Conservation (phyloP, 2,888 invertebrate genomes). For the Hololepta plana region DNA sequence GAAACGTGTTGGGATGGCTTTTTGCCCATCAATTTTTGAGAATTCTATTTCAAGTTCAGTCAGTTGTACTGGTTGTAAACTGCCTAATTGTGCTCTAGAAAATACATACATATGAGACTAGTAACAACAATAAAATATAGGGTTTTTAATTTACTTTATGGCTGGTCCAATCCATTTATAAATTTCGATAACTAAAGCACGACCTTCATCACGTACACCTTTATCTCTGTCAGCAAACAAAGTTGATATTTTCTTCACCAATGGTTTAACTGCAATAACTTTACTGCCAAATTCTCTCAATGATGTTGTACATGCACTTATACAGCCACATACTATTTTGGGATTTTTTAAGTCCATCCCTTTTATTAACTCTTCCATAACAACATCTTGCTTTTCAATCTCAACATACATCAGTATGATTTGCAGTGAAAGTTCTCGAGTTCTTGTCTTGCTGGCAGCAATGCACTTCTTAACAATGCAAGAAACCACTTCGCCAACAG, state of each 20-base stretch:
- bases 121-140: conserved; percentile 1
- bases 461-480: conserved; percentile 82
- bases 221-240: conserved; percentile 86
- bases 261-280: conserved; percentile 70
- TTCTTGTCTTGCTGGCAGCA: conserved; percentile 78
- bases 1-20: conserved; percentile 53
- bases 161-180: conserved; percentile 45
- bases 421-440: conserved; percentile 79
- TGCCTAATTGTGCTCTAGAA: conserved; percentile 59
- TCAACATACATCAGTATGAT: conserved; percentile 87
- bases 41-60: conserved; percentile 82
- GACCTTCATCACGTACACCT: conserved; percentile 78
- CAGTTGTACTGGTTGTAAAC: conserved; percentile 76
- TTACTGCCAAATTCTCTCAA: conserved; percentile 84
- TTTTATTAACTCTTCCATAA: conserved; percentile 79
- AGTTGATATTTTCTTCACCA: conserved; percentile 72
- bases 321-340: conserved; percentile 78
- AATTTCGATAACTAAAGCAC: conserved; percentile 79
- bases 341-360: conserved; percentile 94
- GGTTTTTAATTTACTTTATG: conserved; percentile 20
- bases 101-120: conserved; percentile 5
- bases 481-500: conserved; percentile 62
- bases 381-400: conserved; percentile 84
- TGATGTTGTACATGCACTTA: conserved; percentile 54
- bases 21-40: conserved; percentile 45